Evolutionary conservation across 2,113 vertebrate species (phyloP).

Genomic region (Ptilonorhynchus violaceus): DNA sequence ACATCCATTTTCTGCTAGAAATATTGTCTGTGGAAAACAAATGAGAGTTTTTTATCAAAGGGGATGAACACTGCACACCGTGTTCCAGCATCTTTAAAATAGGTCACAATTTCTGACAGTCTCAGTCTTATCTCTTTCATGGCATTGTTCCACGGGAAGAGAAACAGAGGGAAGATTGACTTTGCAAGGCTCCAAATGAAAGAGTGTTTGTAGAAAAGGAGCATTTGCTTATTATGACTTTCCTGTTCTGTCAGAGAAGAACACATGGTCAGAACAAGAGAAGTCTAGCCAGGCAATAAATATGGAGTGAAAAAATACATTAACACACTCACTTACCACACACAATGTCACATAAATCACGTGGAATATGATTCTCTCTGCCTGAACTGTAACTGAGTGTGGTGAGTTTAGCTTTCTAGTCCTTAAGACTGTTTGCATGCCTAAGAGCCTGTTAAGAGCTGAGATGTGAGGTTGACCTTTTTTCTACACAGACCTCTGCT

Average conservation of each 20-base stretch:
- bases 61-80: background rate
- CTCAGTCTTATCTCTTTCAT: background rate
- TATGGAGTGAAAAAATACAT: constrained; percentile 1
- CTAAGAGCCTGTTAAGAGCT: constrained; percentile 11
- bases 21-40: background rate
- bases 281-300: constrained; percentile 21
- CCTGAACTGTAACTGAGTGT: background rate
- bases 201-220: constrained; percentile 47
- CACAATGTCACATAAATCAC: constrained; percentile 40
- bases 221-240: constrained; percentile 51
- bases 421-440: background rate
- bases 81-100: background rate
- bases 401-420: background rate
- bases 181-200: background rate
- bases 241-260: background rate
- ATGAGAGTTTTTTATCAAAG: background rate
- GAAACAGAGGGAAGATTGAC: constrained; percentile 9
- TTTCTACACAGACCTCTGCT: background rate
- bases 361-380: background rate
- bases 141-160: background rate
- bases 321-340: constrained; percentile 17
- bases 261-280: background rate
- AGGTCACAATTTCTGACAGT: background rate
- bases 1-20: background rate
- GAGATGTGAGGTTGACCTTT: background rate